Evolutionary conservation across 2,113 vertebrate species (phyloP), one percentile per base, ranked within the genome.

Genomic region (Hydrochoerus hydrochaeris): DNA sequence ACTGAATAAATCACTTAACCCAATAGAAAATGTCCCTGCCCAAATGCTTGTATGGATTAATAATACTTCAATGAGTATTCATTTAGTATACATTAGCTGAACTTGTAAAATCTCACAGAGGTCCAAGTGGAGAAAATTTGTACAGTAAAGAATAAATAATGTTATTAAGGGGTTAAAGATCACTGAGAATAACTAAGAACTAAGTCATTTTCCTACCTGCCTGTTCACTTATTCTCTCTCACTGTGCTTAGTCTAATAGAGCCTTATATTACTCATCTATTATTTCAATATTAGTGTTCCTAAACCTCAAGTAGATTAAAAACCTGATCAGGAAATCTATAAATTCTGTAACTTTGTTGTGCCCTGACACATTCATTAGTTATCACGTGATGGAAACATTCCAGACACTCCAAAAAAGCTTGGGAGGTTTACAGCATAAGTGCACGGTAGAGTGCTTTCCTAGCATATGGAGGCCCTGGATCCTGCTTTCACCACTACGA

Each of bases 221-320:
- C 30, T 78, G 14, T 35, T 93, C 19, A 78, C 3, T 77, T 77
- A 62, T 62, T 83, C 92, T 85, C 24, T 78, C 57, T 88, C 46
- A 32, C 32, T 49, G 11, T 46, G 5, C 24, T 85, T 38, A 63
- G 9, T 71, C 81, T 89, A 57, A 78, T 84, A 35, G 0, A 26
- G 17, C 12, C 54, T 17, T 12, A 52, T n/a, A 58, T 22, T 77
- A 32, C 26, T 93, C 30, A 73, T 26, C 63, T 19, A 60, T 82
- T 85, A 85, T 84, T 85, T 95, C 80, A 57, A 73, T 10, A 92
- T 67, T 88, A 24, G 67, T 63, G n/a, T 67, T 57, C 49, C 77
- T 24, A 88, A 85, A 24, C 16, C 35, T 35, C 49, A 92, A 80
- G 10, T 63, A 89, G 19, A 80, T 78, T 60, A 54, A 71, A 92